Evolutionary conservation across 2,113 vertebrate genomes (phyloP), one percentile per base, ranked within the genome.

Genomic region (Vidua macroura): DNA sequence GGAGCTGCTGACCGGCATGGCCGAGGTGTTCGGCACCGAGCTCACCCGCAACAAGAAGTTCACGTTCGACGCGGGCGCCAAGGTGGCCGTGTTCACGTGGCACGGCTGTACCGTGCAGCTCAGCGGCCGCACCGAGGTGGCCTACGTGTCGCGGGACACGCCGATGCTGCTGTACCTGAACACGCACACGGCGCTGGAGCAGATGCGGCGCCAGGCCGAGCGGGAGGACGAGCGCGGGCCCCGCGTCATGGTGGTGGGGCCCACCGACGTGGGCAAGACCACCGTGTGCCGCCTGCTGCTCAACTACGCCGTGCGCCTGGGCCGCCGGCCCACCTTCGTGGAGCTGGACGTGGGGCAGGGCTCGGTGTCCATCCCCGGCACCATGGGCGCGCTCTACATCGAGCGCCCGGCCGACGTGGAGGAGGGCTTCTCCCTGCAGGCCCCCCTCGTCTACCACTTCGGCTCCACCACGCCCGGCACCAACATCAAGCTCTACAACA

Each of bases 401-500:
- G 99, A 99, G 94, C 98, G 99, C 24, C 99, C 99, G 0, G 99
- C 99, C 5, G 99, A 99, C 3, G 99, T 99, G 41, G 99, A 99
- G 96, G 99, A 99, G 92, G 99, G 99, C 19, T 99, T 99, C 96
- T 99, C 99, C 5, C 98, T 99, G 37, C 99, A 99, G 97, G 99
- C 99, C n/a, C 99, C 99, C 1, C 97, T 99, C 19, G 99, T 99
- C 18, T 99, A 99, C 95, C 99, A 99, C 97, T 99, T 99, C 48
- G 99, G 99, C 59, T 99, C 99, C 21, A 99, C 99, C 39, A 99
- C 99, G 10, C 99, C 99, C 2, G 99, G 99, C 52, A 99, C 99
- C 77, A 99, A 99, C 97, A 99, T 99, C 96, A 99, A 99, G 96
- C 98, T 99, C 72, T 99, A 99, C 96, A 99, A 99, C 83, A 99